A percentile compares a stretch with the other conserved stretches of the same genome.
phyloP scores from a whole-genome alignment of 2,797 vertebrate genomes.

The Ptychobarbus kaznakovi region DNA sequence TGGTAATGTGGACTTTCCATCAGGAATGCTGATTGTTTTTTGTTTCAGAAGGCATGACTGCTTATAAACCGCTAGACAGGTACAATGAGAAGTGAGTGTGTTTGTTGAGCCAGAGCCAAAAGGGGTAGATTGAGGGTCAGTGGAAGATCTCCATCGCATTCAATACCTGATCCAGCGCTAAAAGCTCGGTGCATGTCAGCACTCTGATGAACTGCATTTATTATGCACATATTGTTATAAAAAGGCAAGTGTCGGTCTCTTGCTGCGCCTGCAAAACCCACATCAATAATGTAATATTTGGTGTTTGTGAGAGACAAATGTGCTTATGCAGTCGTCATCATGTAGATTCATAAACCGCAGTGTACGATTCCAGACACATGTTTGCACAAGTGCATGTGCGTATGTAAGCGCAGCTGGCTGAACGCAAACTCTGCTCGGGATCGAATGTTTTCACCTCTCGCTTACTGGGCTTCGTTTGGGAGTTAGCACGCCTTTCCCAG shows the following conservation, averaged over 20 bases:
- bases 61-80: slow-evolving; percentile 70
- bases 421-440: slow-evolving; percentile 78
- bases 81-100: slow-evolving; percentile 72
- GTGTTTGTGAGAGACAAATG: slow-evolving; percentile 41
- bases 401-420: slow-evolving; percentile 70
- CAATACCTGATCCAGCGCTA: slow-evolving; percentile 53
- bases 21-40: slow-evolving; percentile 83
- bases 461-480: slow-evolving; percentile 77
- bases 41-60: slow-evolving; percentile 62
- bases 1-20: slow-evolving; percentile 84
- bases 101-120: slow-evolving; percentile 12
- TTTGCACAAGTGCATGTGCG: slow-evolving; percentile 65
- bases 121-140: slow-evolving; percentile 11
- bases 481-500: slow-evolving; percentile 84
- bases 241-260: slow-evolving; percentile 25
- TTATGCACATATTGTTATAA: slow-evolving; percentile 41
- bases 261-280: slow-evolving; percentile 7
- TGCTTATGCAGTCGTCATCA: slow-evolving; percentile 10
- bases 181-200: slow-evolving; percentile 58
- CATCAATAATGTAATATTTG: slow-evolving; percentile 45
- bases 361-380: slow-evolving; percentile 58
- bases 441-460: slow-evolving; percentile 81
- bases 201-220: slow-evolving; percentile 44
- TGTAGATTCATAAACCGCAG: slow-evolving; percentile 52
- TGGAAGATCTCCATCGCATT: slow-evolving; percentile 11